These are phyloP conservation scores for Megalops atlanticus DNA, from an alignment of 2,113 vertebrate genomes.

Conservation along the genomic window DNA sequence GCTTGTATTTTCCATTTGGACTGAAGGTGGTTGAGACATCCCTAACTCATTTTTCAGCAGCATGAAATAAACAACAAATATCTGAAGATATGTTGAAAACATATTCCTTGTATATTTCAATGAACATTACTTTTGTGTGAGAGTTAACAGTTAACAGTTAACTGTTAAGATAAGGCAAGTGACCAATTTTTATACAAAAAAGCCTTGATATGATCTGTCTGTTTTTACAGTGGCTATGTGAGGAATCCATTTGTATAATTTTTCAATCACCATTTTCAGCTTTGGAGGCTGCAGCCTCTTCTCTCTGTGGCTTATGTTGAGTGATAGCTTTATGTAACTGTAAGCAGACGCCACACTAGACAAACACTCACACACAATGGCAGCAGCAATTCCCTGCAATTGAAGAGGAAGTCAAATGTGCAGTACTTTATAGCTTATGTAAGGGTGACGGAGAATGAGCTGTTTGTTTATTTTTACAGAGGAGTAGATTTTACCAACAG, in stretches of 20 bases:
- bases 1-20: too few species aligned
- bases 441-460: background rate
- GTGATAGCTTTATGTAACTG: constrained; percentile 4
- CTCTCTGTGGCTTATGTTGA: background rate
- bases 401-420: background rate
- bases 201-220: background rate
- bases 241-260: background rate
- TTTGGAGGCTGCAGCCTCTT: background rate
- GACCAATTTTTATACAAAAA: background rate
- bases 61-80: too few species aligned
- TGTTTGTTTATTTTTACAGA: constrained; percentile 5
- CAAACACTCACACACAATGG: background rate
- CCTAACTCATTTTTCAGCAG: too few species aligned
- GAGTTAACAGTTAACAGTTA: too few species aligned
- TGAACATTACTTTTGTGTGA: too few species aligned
- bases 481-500: constrained; percentile 5
- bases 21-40: too few species aligned
- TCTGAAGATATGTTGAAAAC: too few species aligned
- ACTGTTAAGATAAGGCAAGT: too few species aligned
- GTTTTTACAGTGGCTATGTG: background rate
- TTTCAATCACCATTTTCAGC: background rate
- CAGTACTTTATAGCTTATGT: background rate
- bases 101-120: too few species aligned
- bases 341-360: background rate
- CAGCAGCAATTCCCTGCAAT: background rate